Evolutionary conservation across 2,888 invertebrate species (phyloP).

Genomic region (Myopa tessellatipennis): DNA sequence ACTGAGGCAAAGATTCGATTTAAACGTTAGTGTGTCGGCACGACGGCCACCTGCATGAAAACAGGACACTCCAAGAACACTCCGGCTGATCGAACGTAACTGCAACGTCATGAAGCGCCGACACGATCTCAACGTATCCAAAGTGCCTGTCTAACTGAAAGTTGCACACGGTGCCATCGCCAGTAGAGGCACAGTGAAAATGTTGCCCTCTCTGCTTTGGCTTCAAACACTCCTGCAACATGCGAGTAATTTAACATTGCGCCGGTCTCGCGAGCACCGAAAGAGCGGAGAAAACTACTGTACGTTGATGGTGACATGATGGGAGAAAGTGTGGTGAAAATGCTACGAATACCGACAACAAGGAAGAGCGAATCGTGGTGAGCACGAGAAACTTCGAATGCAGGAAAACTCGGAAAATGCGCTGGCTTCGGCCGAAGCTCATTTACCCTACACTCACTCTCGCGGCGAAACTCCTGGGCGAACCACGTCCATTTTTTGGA

Average conservation of each 20-base stretch:
- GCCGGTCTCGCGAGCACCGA: slow-evolving; percentile 1
- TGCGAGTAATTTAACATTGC: slow-evolving; percentile 1
- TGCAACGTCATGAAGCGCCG: slow-evolving; percentile 35
- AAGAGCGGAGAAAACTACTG: not conserved
- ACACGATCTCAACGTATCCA: slow-evolving; percentile 59
- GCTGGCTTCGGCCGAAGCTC: too few relatives aligned
- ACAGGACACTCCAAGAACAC: not conserved
- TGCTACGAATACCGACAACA: too few relatives aligned
- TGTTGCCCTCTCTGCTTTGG: slow-evolving; percentile 12
- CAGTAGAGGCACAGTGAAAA: slow-evolving; percentile 16
- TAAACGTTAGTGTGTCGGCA: too few relatives aligned
- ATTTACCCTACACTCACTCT: too few relatives aligned
- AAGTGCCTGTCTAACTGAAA: slow-evolving; percentile 57
- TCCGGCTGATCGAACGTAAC: not conserved
- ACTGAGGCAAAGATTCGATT: not conserved
- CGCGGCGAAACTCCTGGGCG: too few relatives aligned
- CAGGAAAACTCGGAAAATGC: too few relatives aligned
- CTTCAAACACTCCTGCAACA: not conserved
- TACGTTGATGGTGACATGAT: not conserved
- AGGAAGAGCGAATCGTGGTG: too few relatives aligned
- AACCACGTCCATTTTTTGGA: too few relatives aligned
- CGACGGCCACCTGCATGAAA: not conserved
- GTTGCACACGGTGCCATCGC: slow-evolving; percentile 29
- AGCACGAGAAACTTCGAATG: too few relatives aligned
- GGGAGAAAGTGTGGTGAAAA: not conserved